Evolutionary conservation across 1,140 invertebrate species (phyloP).

Genomic region (Drosophila pseudoobscura): DNA sequence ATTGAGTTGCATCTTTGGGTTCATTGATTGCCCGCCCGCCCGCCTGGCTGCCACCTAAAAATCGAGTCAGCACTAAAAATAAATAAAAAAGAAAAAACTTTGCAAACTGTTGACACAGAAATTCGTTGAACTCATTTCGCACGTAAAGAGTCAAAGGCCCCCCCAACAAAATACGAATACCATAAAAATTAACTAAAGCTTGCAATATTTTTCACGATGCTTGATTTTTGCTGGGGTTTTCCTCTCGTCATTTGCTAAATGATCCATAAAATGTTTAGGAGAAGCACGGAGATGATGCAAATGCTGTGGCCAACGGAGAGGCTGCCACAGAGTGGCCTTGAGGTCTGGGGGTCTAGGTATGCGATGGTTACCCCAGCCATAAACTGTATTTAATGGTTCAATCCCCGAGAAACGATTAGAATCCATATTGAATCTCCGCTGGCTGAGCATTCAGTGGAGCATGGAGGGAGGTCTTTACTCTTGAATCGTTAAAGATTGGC

Average conservation of each 20-base stretch:
- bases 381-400: slow-evolving; percentile 22
- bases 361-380: not conserved
- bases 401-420: slow-evolving; percentile 3
- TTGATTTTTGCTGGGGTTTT: slow-evolving; percentile 20
- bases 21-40: slow-evolving; percentile 49
- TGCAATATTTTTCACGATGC: slow-evolving; percentile 49
- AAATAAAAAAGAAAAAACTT: slow-evolving; percentile 42
- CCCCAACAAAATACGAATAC: not conserved
- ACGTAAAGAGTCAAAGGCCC: slow-evolving; percentile 56
- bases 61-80: slow-evolving; percentile 28
- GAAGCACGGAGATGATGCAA: slow-evolving; percentile 3
- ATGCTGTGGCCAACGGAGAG: not conserved
- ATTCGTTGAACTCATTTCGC: slow-evolving; percentile 69
- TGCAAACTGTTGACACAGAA: slow-evolving; percentile 72
- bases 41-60: slow-evolving; percentile 15
- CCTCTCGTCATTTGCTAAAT: slow-evolving; percentile 51
- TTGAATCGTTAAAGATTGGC: too few relatives aligned
- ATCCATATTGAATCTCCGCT: slow-evolving; percentile 3
- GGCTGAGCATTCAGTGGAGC: slow-evolving; percentile 7
- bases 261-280: slow-evolving; percentile 58
- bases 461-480: not conserved
- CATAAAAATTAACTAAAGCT: slow-evolving; percentile 26
- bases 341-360: not conserved
- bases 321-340: slow-evolving; percentile 21
- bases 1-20: slow-evolving; percentile 47